These are phyloP conservation scores for Sylvietta virens DNA, from an alignment of 2,113 vertebrate species.

Conservation along the genomic window DNA sequence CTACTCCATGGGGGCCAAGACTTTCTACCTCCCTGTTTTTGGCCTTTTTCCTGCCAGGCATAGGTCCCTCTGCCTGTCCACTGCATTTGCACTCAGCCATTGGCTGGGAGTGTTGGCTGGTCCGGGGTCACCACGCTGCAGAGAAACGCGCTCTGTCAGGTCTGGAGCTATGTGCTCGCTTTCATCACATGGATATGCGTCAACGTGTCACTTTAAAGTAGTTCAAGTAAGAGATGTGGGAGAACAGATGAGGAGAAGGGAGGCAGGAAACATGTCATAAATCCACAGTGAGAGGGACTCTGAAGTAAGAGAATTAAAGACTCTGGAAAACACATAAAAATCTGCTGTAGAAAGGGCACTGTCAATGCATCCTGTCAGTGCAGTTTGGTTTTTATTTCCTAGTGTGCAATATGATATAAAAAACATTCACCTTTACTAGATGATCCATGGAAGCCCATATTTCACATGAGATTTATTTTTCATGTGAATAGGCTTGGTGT, in stretches of 20 bases:
- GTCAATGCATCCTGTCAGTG: constrained; percentile 42
- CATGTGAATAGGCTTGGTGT: constrained; percentile 35
- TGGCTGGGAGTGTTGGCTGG: not conserved
- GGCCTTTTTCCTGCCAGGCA: not conserved
- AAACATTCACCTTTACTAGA: constrained; percentile 4
- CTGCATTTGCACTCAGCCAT: not conserved
- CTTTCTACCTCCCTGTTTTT: not conserved
- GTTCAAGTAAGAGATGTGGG: constrained; percentile 54
- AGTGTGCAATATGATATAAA: constrained; percentile 41
- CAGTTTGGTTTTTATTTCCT: constrained; percentile 60
- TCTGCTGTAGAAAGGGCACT: constrained; percentile 48
- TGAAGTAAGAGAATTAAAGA: constrained; percentile 66
- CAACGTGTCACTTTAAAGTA: constrained; percentile 60
- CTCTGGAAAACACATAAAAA: constrained; percentile 57
- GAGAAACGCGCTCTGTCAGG: not conserved
- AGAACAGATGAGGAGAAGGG: constrained; percentile 52
- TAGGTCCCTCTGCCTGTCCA: not conserved
- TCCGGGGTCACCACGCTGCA: not conserved
- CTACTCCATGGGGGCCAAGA: not conserved
- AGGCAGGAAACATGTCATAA: constrained; percentile 67
- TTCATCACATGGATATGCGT: constrained; percentile 21
- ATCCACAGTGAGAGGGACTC: constrained; percentile 55
- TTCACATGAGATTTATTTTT: constrained; percentile 62
- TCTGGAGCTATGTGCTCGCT: not conserved
- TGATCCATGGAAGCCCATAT: not conserved